Conservation (phyloP, 2,797 vertebrate species). For the Eulemur coronatus region DNA sequence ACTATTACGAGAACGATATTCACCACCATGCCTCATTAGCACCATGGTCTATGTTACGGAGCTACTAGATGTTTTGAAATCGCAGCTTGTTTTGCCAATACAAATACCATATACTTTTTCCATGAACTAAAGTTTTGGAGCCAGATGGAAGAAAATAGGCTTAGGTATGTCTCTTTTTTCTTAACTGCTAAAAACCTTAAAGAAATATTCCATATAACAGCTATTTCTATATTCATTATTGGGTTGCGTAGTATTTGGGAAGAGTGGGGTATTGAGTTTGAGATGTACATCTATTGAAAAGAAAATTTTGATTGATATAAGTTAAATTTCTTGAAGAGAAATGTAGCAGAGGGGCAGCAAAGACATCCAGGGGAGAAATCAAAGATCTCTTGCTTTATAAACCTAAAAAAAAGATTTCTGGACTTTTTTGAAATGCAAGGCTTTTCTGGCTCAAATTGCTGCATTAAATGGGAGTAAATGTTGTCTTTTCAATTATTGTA, state of each 20-base stretch:
- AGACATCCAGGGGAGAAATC: constrained; percentile 27
- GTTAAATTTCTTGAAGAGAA: constrained; percentile 47
- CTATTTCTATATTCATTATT: constrained; percentile 18
- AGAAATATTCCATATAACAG: constrained; percentile 53
- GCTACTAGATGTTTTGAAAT: constrained; percentile 68
- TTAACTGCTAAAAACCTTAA: constrained; percentile 64
- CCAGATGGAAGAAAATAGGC: constrained; percentile 74
- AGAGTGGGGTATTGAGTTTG: constrained; percentile 49
- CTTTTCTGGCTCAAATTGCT: constrained; percentile 53
- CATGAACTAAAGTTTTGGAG: constrained; percentile 53
- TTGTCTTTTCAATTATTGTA: constrained; percentile 71
- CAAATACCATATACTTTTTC: constrained; percentile 71
- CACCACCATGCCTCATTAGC: constrained; percentile 76
- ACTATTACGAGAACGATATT: constrained; percentile 66
- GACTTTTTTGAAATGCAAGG: constrained; percentile 49
- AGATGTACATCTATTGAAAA: constrained; percentile 63
- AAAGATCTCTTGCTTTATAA: background rate
- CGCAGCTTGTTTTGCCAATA: constrained; percentile 68
- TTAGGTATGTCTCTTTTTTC: constrained; percentile 67
- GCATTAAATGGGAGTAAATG: background rate
- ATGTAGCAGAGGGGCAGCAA: constrained; percentile 20
- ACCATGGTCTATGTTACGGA: constrained; percentile 20
- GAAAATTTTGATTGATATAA: constrained; percentile 55
- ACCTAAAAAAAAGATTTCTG: background rate
- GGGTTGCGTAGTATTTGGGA: constrained; percentile 45